Percentiles rank a stretch among this genome's conserved stretches.
Evolutionary conservation across 2,888 invertebrate species (phyloP).

Genomic region (Cheilosia variabilis): DNA sequence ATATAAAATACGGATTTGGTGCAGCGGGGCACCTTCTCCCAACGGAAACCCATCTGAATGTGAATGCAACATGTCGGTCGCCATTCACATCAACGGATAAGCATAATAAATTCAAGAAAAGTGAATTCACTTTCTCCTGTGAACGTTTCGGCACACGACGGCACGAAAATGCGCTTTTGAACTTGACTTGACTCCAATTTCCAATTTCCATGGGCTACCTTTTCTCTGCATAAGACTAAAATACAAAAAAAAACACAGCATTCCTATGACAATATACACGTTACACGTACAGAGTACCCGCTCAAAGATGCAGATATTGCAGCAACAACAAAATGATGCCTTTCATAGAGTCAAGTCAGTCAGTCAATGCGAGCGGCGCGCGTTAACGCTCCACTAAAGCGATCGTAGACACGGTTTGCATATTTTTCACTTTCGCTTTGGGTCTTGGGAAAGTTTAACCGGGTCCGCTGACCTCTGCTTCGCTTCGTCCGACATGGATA

Average conservation of each 20-base stretch:
- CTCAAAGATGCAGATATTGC: conserved; percentile 17
- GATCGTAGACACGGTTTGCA: conserved; percentile 65
- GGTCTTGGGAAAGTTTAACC: conserved; percentile 63
- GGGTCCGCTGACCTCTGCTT: conserved; percentile 56
- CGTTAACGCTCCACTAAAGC: conserved; percentile 62
- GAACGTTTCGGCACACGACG: conserved; percentile 33
- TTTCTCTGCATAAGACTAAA: background rate
- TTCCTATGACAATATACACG: conserved; percentile 35
- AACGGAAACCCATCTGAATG: conserved; percentile 40
- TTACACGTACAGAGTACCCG: background rate
- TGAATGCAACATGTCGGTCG: conserved; percentile 45
- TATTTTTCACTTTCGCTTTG: conserved; percentile 74
- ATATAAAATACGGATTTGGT: conserved; percentile 55
- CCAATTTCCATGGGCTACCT: conserved; percentile 54
- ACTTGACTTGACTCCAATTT: conserved; percentile 75
- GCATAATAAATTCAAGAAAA: conserved; percentile 71
- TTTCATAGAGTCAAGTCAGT: conserved; percentile 33
- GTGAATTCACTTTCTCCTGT: conserved; percentile 72
- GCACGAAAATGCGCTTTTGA: conserved; percentile 75
- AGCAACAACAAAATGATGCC: conserved; percentile 37
- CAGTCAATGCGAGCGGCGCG: conserved; percentile 21
- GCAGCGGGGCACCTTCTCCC: conserved; percentile 54
- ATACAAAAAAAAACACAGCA: background rate
- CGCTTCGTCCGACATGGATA: conserved; percentile 18
- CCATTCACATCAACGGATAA: conserved; percentile 27